Evolutionary conservation across 2,113 vertebrate genomes (phyloP), one percentile per base, ranked within the genome.

Genomic region (Mystacornis crossleyi): DNA sequence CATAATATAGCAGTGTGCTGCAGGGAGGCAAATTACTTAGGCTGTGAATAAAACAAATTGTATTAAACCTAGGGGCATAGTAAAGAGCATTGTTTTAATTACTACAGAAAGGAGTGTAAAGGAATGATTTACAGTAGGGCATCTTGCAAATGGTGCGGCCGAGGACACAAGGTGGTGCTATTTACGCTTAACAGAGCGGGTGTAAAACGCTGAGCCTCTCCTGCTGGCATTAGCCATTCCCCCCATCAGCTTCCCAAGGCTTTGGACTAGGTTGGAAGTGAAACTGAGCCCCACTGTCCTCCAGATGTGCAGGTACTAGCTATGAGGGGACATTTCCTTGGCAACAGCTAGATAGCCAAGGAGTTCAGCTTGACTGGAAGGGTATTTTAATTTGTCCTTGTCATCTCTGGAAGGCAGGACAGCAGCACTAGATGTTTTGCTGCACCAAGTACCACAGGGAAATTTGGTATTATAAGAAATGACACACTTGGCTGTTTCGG

Each of bases 31-130:
- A 91, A 96, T 86, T 38, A 81, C 88, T 96, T 95, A 86, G 82
- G 54, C 40, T 89, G 79, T 92, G 93, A 94, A 89, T 90, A 95
- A 95, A 94, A 92, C 88, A 96, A 96, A 95, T 93, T 95, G 89
- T 71, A 90, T 96, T 97, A 96, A 96, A 93, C 90, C 82, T 61
- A 90, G 72, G 77, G 75, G 80, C 90, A 93, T 38, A 86, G 80
- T 48, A 86, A 90, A 89, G 75, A 92, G 43, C 1, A 0, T 83
- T 93, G 58, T 94, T 96, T 96, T 96, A 96, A 95, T 95, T 96
- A 92, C 72, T 93, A 53, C 36, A 86, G 72, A 71, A 86, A 66
- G 84, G 51, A 60, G 18, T 10, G 17, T 42, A 17, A 53, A 38
- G 67, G 43, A 84, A 38, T 86, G 71, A 83, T 94, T 95, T 95